A percentile compares a stretch with the other conserved stretches of the same genome.
Conservation (phyloP, 2,797 vertebrate genomes). For the Molossus alvarezi region DNA sequence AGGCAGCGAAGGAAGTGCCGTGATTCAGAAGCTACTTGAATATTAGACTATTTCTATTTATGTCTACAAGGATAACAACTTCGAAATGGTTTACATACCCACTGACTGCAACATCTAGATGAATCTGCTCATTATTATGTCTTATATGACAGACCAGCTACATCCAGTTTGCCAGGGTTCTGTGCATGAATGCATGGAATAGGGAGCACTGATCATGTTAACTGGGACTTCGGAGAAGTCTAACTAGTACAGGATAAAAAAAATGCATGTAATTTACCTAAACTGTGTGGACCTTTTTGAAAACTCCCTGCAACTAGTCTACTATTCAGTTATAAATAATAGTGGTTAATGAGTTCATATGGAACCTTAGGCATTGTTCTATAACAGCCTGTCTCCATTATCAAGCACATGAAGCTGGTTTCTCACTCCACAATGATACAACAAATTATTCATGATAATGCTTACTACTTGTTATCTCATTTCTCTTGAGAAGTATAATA, state of each 20-base stretch:
- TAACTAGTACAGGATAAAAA: background rate
- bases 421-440: background rate
- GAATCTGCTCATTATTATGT: background rate
- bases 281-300: background rate
- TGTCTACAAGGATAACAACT: conserved; percentile 1
- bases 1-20: background rate
- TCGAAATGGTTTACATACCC: background rate
- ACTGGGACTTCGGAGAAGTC: background rate
- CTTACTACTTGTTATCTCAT: background rate
- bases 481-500: conserved; percentile 48
- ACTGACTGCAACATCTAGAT: conserved; percentile 3
- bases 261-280: background rate
- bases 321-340: conserved; percentile 16
- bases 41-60: background rate
- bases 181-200: background rate
- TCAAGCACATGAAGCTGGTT: background rate
- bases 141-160: background rate
- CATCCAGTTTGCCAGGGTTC: background rate
- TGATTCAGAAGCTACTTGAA: background rate
- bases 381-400: background rate
- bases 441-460: background rate
- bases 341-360: background rate
- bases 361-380: conserved; percentile 24
- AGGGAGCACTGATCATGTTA: background rate
- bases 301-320: background rate